Conservation (phyloP, 2,888 invertebrate species). For the Parascotia fuliginaria region DNA sequence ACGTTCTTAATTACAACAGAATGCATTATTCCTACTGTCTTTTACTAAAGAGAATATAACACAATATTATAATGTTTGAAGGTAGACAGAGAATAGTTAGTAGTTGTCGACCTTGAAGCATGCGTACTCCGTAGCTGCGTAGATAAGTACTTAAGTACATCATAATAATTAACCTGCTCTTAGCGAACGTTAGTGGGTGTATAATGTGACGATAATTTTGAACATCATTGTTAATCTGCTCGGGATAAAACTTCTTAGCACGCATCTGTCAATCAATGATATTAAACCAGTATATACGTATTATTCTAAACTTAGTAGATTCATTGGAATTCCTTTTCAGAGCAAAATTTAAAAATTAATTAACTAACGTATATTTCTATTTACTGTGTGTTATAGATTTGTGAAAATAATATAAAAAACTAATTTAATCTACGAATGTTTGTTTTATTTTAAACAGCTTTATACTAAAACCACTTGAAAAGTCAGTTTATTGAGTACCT, state of each 20-base stretch:
- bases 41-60: conserved; percentile 28
- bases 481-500: too few species aligned
- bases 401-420: too few species aligned
- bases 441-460: too few species aligned
- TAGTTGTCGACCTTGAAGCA: conserved; percentile 39
- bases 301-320: neutral
- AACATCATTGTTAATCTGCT: conserved; percentile 14
- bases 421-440: too few species aligned
- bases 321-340: neutral
- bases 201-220: conserved; percentile 37
- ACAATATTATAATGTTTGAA: conserved; percentile 11
- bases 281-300: neutral
- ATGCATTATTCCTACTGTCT: conserved; percentile 12
- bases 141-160: too few species aligned
- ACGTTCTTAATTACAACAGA: conserved; percentile 2
- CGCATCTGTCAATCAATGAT: neutral
- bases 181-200: conserved; percentile 22
- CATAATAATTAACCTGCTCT: conserved; percentile 23
- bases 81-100: conserved; percentile 6
- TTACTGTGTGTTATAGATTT: too few species aligned
- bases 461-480: too few species aligned
- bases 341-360: neutral
- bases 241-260: neutral
- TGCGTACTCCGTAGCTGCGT: conserved; percentile 22
- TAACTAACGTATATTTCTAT: too few species aligned